Evolutionary conservation across 2,888 invertebrate genomes (phyloP), one percentile per base, ranked within the genome.

Genomic region (Eudasyphora cyanicolor): DNA sequence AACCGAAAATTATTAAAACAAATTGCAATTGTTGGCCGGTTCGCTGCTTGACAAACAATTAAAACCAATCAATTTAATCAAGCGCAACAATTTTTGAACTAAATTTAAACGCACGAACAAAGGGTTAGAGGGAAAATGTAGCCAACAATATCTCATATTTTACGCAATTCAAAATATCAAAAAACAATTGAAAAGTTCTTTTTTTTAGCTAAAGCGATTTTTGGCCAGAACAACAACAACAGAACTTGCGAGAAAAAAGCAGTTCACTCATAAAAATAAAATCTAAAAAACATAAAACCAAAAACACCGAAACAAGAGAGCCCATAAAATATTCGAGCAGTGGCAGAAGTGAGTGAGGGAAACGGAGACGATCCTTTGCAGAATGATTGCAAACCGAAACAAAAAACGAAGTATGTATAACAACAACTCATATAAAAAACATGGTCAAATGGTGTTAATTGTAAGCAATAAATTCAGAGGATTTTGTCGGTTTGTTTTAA

Each of bases 401-500:
- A 71, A 24, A 62, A 24, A n/a, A n/a, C 2, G 57, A 29, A 54
- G 6, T 19, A 69, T 14, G 2, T 24, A 67, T 32, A 42, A 74
- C 35, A 62, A 42, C 35, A 62, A 42, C 79, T 51, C 64, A 51
- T 64, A 38, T 38, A 62, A 76, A 75, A 75, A 85, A 78, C 80
- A 82, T 78, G 75, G 73, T 85, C 80, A 67, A 82, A 70, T 84
- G 83, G 86, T 87, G 87, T 86, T 86, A 87, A 87, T 87, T 86
- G 86, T 82, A 78, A 82, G 84, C 85, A 86, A 86, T 87, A 87
- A 87, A 86, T 87, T 81, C 60, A 67, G 49, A 60, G 78, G 32
- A 76, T 81, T 76, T 67, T 80, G 51, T 69, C 73, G 54, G 74
- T 57, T 32, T 0, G 12, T 29, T 19, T 57, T 57, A 12, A 14